phyloP scores from a whole-genome alignment of 2,797 vertebrate genomes.

The Mallotus villosus region DNA sequence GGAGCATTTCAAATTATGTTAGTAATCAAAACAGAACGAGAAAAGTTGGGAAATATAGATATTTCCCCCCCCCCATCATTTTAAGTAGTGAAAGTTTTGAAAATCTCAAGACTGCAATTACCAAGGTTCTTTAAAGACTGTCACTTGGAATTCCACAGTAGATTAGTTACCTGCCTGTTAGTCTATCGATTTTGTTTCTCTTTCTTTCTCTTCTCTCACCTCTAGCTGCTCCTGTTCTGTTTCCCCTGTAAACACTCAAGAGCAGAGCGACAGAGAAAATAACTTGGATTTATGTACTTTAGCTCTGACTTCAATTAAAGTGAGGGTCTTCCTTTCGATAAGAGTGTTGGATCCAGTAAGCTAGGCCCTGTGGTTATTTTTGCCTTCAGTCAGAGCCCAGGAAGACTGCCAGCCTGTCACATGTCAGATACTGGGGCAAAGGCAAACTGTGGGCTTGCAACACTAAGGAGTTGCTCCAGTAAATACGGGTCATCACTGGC shows the following conservation, averaged over 20 bases:
- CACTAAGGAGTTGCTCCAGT: neutral
- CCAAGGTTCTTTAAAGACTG: constrained; percentile 10
- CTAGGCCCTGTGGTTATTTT: constrained; percentile 6
- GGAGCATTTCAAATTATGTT: constrained; percentile 1
- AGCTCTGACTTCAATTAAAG: constrained; percentile 6
- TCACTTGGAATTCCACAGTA: constrained; percentile 18
- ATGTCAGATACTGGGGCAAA: neutral
- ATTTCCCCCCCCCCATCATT: neutral
- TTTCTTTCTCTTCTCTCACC: constrained; percentile 6
- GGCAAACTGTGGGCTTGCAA: neutral
- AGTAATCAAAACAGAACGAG: constrained; percentile 7
- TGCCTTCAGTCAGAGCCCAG: neutral
- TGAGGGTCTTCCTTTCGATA: neutral
- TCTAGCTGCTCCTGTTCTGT: constrained; percentile 16
- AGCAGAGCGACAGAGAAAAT: constrained; percentile 22
- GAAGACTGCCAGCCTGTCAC: neutral
- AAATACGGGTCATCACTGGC: neutral
- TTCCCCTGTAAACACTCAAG: constrained; percentile 20
- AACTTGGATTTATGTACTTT: constrained; percentile 10
- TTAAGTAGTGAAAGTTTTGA: constrained; percentile 16
- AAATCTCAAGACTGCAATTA: constrained; percentile 14
- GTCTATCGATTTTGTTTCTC: constrained; percentile 39
- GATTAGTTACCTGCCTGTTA: constrained; percentile 33
- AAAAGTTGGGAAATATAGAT: neutral
- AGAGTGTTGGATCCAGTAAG: neutral